Percentiles rank a stretch among this genome's conserved stretches.
Evolutionary conservation across 2,797 vertebrate species (phyloP).

Genomic region (Gallinago solitaria): DNA sequence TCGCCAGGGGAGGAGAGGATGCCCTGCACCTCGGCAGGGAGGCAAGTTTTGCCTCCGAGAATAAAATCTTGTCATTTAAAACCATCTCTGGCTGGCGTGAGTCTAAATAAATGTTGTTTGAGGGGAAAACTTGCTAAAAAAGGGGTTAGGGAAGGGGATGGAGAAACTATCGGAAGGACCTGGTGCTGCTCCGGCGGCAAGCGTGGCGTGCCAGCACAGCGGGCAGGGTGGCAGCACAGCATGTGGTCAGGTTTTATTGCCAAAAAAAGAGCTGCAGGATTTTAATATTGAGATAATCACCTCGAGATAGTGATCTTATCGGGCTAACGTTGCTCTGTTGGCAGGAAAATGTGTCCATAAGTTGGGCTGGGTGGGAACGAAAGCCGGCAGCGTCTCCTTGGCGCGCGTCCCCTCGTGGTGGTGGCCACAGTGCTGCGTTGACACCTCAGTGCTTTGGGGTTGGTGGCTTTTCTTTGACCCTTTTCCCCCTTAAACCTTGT

Average conservation of each 20-base stretch:
- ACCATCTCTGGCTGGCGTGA: accelerated
- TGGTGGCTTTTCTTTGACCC: accelerated
- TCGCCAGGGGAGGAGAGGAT: not conserved
- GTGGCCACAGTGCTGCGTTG: accelerated
- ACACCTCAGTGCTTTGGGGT: accelerated
- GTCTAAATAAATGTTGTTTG: not conserved
- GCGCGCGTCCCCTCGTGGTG: accelerated
- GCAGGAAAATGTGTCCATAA: not conserved
- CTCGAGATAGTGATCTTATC: not conserved
- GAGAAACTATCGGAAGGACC: not conserved
- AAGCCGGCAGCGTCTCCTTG: accelerated
- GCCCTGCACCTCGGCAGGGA: accelerated
- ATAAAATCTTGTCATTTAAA: not conserved
- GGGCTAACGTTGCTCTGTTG: not conserved
- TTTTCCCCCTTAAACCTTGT: not conserved
- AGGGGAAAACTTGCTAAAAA: not conserved
- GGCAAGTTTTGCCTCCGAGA: not conserved
- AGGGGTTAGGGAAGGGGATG: not conserved
- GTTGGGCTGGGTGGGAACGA: not conserved
- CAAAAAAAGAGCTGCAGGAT: not conserved
- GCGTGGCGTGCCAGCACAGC: accelerated
- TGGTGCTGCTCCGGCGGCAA: accelerated
- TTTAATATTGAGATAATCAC: not conserved
- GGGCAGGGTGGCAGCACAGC: not conserved
- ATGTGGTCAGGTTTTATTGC: not conserved